Evolutionary conservation across 2,888 invertebrate species (phyloP).

Genomic region (Leucophenga montana): DNA sequence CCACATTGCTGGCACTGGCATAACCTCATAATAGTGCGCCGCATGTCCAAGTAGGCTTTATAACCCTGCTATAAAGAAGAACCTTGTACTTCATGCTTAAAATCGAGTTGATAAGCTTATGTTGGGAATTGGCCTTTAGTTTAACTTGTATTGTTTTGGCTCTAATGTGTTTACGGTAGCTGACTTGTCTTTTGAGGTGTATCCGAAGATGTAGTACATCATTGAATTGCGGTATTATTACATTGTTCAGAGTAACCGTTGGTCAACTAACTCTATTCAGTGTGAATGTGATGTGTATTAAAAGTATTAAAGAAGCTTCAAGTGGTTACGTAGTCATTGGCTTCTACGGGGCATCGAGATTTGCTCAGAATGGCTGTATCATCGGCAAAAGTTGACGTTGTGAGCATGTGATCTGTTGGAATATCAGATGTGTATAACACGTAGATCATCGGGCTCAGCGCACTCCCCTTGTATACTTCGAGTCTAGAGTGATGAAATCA

Average conservation of each 20-base stretch:
- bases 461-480: no score
- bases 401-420: no score
- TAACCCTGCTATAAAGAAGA: slow-evolving; percentile 19
- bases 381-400: no score
- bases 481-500: no score
- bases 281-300: slow-evolving; percentile 29
- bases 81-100: not conserved
- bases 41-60: slow-evolving; percentile 11
- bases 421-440: no score
- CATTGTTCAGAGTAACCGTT: not conserved
- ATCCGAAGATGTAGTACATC: slow-evolving; percentile 19
- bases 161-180: slow-evolving; percentile 25
- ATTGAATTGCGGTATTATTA: not conserved
- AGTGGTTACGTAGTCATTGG: no score
- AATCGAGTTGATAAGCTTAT: slow-evolving; percentile 5
- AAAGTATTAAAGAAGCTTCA: no score
- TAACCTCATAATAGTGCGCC: no score
- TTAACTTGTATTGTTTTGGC: slow-evolving; percentile 17
- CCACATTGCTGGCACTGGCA: no score
- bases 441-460: no score
- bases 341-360: no score
- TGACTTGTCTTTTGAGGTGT: slow-evolving; percentile 16
- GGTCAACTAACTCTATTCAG: slow-evolving; percentile 6
- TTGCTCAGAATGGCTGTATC: no score
- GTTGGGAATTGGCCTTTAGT: not conserved